phyloP scores from a whole-genome alignment of 2,888 invertebrate genomes.

The Eupithecia centaureata region DNA sequence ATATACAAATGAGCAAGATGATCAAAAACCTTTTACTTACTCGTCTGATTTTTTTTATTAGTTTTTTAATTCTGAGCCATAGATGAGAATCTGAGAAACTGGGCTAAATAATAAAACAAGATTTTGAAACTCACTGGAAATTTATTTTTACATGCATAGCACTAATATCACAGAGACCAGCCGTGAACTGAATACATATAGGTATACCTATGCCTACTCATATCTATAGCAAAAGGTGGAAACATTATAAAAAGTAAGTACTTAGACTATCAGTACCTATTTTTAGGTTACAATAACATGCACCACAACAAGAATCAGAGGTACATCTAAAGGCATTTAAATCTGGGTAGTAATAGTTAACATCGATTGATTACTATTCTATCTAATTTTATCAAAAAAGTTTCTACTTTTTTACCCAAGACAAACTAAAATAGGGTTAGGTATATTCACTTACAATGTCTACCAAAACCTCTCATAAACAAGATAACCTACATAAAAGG shows the following conservation, averaged over 20 bases:
- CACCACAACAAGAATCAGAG: no score
- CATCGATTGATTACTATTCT: no score
- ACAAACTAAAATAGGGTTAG: not conserved
- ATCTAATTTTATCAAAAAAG: not conserved
- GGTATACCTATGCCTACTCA: not conserved
- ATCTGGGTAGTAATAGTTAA: no score
- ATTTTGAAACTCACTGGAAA: conserved; percentile 43
- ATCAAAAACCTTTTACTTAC: conserved; percentile 4
- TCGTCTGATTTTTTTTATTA: no score
- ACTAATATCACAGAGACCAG: conserved; percentile 77
- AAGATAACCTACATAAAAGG: not conserved
- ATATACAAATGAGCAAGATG: not conserved
- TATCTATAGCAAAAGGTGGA: not conserved
- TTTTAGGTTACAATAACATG: no score
- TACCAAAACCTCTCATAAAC: conserved; percentile 16
- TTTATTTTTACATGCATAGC: conserved; percentile 52
- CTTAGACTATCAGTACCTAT: no score
- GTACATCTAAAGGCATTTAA: no score
- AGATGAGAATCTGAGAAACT: not conserved
- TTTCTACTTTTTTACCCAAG: no score
- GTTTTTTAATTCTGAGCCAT: not conserved
- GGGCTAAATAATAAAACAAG: conserved; percentile 24
- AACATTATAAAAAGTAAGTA: not conserved
- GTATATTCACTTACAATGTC: not conserved
- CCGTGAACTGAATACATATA: conserved; percentile 47